Percentiles rank a stretch among this genome's conserved stretches.
Conservation (phyloP, 1,140 invertebrate species). For the Lordiphosa stackelbergi region DNA sequence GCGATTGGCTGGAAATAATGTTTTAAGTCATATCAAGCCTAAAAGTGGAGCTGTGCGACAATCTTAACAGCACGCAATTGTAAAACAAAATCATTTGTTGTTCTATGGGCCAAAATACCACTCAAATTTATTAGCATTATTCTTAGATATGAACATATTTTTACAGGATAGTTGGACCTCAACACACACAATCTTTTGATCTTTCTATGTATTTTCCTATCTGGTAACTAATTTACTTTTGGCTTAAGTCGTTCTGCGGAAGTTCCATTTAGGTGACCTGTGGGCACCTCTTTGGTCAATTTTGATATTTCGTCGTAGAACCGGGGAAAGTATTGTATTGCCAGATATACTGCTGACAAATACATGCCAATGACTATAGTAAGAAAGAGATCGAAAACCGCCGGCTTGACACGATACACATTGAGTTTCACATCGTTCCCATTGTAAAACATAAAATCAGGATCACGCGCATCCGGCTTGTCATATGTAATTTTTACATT, state of each 20-base stretch:
- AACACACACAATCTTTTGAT: not conserved
- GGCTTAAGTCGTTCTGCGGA: slow-evolving; percentile 33
- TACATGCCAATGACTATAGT: slow-evolving; percentile 91
- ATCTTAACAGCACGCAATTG: too few relatives aligned
- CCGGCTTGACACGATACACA: slow-evolving; percentile 97
- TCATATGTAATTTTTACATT: slow-evolving; percentile 85
- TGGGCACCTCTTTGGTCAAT: slow-evolving; percentile 47
- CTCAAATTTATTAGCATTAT: slow-evolving; percentile 16
- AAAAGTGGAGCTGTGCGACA: too few relatives aligned
- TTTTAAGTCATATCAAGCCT: too few relatives aligned
- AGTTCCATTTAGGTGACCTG: slow-evolving; percentile 26
- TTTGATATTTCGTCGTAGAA: slow-evolving; percentile 79
- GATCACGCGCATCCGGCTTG: slow-evolving; percentile 89
- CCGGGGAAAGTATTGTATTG: slow-evolving; percentile 85
- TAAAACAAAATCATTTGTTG: too few relatives aligned
- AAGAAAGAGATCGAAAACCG: slow-evolving; percentile 96
- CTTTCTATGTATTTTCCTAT: slow-evolving; percentile 25
- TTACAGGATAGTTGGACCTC: slow-evolving; percentile 9
- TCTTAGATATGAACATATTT: slow-evolving; percentile 25
- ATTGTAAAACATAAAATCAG: slow-evolving; percentile 95
- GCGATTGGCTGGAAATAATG: too few relatives aligned
- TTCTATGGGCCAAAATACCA: too few relatives aligned
- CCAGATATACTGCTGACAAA: slow-evolving; percentile 88
- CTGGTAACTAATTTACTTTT: slow-evolving; percentile 24
- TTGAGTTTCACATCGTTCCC: slow-evolving; percentile 87